Evolutionary conservation across 2,888 invertebrate species (phyloP).

Genomic region (Invenusta paracnida): DNA sequence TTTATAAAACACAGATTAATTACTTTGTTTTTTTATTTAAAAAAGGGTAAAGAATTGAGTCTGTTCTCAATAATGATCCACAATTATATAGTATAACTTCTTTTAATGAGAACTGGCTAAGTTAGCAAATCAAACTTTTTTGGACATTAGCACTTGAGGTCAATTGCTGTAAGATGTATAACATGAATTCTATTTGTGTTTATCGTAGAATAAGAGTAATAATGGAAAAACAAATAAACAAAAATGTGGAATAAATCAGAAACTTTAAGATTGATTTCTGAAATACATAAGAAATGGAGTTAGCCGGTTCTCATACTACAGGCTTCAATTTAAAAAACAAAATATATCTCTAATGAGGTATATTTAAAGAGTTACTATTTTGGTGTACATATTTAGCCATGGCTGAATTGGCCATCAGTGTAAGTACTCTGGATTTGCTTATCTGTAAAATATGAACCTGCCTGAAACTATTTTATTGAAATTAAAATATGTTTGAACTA

Average conservation of each 20-base stretch:
- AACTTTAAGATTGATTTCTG: conserved; percentile 21
- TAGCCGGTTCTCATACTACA: conserved; percentile 13
- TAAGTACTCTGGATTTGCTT: too few relatives aligned
- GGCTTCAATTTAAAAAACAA: too few relatives aligned
- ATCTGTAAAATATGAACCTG: too few relatives aligned
- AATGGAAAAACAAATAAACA: conserved; percentile 3
- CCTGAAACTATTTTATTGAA: too few relatives aligned
- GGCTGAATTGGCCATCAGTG: too few relatives aligned
- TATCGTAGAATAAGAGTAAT: conserved; percentile 26
- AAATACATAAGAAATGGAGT: conserved; percentile 8
- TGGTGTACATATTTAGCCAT: too few relatives aligned
- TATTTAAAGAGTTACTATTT: too few relatives aligned
- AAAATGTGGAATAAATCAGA: conserved; percentile 7
- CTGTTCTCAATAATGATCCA: not conserved
- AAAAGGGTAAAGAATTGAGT: not conserved
- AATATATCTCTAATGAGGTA: too few relatives aligned
- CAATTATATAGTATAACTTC: conserved; percentile 11
- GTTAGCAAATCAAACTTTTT: conserved; percentile 3
- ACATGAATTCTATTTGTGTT: not conserved
- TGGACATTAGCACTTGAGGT: not conserved
- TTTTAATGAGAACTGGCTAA: conserved; percentile 11
- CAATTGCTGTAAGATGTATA: conserved; percentile 2
- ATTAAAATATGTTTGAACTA: too few relatives aligned
- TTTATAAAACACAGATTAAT: conserved; percentile 18
- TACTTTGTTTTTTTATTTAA: not conserved